These are phyloP conservation scores for Manduca sexta DNA, from an alignment of 1,140 invertebrate species.

Conservation along the genomic window DNA sequence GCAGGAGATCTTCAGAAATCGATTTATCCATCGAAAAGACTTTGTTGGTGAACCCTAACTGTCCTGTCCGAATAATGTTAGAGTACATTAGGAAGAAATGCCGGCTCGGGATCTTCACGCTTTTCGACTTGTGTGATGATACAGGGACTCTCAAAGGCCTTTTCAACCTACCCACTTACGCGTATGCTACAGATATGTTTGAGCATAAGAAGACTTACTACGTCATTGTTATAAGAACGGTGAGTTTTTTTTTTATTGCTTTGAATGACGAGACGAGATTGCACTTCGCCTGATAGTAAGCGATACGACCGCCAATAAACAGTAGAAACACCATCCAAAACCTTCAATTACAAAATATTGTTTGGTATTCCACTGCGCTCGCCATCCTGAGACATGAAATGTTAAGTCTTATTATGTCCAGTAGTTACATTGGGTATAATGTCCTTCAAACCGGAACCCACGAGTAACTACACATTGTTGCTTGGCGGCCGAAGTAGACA, in stretches of 20 bases:
- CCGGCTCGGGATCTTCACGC: conserved; percentile 34
- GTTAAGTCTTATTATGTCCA: no score
- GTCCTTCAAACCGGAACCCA: no score
- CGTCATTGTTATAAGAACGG: conserved; percentile 41
- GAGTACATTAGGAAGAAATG: conserved; percentile 57
- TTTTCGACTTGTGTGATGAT: conserved; percentile 54
- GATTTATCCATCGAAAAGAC: conserved; percentile 42
- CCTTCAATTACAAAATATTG: no score
- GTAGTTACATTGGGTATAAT: no score
- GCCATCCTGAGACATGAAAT: no score
- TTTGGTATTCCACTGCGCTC: no score
- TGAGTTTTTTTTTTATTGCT: conserved; percentile 8
- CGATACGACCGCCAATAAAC: no score
- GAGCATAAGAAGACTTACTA: conserved; percentile 52
- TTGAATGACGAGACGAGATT: no score
- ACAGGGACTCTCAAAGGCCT: conserved; percentile 33
- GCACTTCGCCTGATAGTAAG: no score
- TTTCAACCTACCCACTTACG: conserved; percentile 40
- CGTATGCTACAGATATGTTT: conserved; percentile 40
- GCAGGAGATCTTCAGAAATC: conserved; percentile 21
- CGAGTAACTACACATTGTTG: no score
- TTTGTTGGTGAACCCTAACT: conserved; percentile 47
- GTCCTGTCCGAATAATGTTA: conserved; percentile 49
- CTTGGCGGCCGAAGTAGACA: no score
- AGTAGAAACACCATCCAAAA: no score